A percentile compares a stretch with the other conserved stretches of the same genome.
Conservation (phyloP, 2,113 vertebrate genomes). For the Neolamprologus variostigma region DNA sequence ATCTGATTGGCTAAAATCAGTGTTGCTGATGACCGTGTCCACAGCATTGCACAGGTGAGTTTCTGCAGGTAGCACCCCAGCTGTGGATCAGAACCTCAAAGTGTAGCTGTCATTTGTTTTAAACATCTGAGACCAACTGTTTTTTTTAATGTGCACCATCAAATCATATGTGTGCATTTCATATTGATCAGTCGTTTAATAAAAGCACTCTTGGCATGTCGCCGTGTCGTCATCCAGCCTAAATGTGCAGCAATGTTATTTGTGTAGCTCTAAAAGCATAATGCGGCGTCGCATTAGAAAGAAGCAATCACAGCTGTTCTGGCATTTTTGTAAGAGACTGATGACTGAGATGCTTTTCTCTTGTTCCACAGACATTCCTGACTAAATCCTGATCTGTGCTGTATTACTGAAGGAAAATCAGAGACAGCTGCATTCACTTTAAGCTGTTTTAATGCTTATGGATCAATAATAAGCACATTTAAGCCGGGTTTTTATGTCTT, state of each 20-base stretch:
- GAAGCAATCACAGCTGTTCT: not conserved
- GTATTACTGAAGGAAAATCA: not conserved
- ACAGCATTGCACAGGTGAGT: not conserved
- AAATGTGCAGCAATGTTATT: not conserved
- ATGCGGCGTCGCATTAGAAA: not conserved
- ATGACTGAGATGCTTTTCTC: not conserved
- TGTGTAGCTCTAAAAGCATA: not conserved
- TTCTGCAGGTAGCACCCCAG: not conserved
- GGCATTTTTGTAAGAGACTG: not conserved
- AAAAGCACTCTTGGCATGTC: not conserved
- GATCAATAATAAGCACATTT: not conserved
- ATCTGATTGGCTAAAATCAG: not conserved
- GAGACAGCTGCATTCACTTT: not conserved
- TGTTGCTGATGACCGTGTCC: not conserved
- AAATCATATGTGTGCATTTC: not conserved
- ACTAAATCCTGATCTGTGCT: not conserved
- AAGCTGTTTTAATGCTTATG: not conserved
- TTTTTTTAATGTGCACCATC: not conserved
- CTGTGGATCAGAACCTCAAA: not conserved
- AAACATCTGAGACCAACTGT: not conserved
- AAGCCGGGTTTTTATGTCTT: not conserved
- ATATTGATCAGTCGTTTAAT: rapidly evolving
- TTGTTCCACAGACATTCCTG: not conserved
- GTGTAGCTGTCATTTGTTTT: not conserved
- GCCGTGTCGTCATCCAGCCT: rapidly evolving